phyloP scores from a whole-genome alignment of 1,140 invertebrate species.

The Pemphigus obesinymphae region DNA sequence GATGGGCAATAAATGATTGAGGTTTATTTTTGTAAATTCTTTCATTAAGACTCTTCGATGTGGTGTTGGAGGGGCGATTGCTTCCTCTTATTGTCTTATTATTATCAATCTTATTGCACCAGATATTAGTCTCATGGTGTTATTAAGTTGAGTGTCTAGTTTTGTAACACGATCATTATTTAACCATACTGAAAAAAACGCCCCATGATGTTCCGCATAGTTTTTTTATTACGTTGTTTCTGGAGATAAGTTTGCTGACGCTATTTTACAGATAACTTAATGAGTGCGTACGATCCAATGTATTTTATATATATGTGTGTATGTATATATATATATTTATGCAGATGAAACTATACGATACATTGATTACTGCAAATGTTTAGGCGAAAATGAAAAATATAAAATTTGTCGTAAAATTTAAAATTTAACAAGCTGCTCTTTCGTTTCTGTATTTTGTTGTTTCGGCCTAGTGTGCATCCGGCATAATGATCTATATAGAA shows the following conservation, averaged over 20 bases:
- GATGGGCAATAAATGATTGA: neutral
- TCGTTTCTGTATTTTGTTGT: too few species aligned
- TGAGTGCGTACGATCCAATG: neutral
- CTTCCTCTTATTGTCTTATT: too few species aligned
- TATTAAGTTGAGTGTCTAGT: neutral
- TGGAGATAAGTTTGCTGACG: neutral
- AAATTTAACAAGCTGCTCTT: too few species aligned
- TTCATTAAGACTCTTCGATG: neutral
- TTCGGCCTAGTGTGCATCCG: too few species aligned
- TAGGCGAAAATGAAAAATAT: too few species aligned
- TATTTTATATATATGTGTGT: too few species aligned
- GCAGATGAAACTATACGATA: too few species aligned
- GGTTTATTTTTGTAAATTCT: neutral
- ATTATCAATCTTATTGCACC: neutral
- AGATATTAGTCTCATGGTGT: neutral
- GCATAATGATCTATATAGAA: too few species aligned
- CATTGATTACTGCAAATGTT: too few species aligned
- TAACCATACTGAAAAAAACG: neutral
- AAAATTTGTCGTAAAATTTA: too few species aligned
- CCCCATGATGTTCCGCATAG: neutral
- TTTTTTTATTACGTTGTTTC: neutral
- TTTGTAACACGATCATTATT: neutral
- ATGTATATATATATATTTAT: too few species aligned
- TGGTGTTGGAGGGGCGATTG: too few species aligned
- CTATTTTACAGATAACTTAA: neutral